Base-by-base conservation (phyloP, 2,888 invertebrate genomes). In the Pedicia rivosa region DNA sequence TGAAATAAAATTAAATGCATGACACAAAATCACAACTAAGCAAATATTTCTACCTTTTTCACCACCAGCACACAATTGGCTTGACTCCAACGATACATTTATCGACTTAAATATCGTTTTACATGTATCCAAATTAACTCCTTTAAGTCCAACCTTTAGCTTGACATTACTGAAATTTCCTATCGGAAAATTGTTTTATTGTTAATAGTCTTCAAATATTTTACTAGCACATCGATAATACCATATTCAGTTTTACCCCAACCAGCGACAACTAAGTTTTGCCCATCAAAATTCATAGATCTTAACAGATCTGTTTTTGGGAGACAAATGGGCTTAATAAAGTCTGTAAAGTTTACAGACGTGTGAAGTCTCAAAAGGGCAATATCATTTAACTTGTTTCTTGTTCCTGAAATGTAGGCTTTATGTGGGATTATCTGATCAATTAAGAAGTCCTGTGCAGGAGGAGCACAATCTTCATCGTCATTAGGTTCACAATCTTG, bases 401-500 rank as follows among this genome's bases (percentile, higher is more conserved):
- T n/a, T n/a, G n/a, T n/a, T n/a, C n/a, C n/a, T 0, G 78, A 69
- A 32, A 61, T 52, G 49, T 82, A 84, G 0, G 56, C 48, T 42
- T 75, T 73, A 52, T 84, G 82, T 0, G 71, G 63, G 24, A 79
- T 74, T 28, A 63, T 56, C 42, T 71, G 62, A 43, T 75, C 77
- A 3, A 82, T 63, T 0, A 63, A 60, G 2, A 80, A 57, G 50
- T 78, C 70, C 17, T 72, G 47, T 1, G 71, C 68, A 1, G 67
- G 59, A 1, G 65, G 66, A 2, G 74, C 66, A 26, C 35, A 35
- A 25, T 32, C 32, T 2, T 7, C 4, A 8, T 20, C 20, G 8
- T 13, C 13, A 8, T 10, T 6, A 1, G 50, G 47, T 6, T 70
- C 51, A 49, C 81, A 81, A 50, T 82, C 82, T 1, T 46, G 47